These are phyloP conservation scores for Coleophora deauratella DNA, from an alignment of 2,888 invertebrate species.

Conservation along the genomic window DNA sequence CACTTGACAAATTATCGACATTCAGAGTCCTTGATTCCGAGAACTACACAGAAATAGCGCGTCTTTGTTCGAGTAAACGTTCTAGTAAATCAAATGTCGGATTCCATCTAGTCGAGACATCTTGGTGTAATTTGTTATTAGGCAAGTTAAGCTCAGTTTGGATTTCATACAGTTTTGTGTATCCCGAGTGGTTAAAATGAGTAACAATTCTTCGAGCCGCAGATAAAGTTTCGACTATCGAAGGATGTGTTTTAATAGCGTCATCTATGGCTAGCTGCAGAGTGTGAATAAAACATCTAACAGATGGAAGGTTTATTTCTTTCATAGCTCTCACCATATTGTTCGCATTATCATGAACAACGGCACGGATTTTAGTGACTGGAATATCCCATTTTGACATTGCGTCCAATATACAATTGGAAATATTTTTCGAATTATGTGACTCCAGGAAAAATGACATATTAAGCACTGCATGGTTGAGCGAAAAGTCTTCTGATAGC, in stretches of 20 bases:
- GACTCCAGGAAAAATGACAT: constrained; percentile 8
- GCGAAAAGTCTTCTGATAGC: constrained; percentile 6
- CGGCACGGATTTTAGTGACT: constrained; percentile 4
- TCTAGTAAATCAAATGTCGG: constrained; percentile 21
- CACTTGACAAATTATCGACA: constrained; percentile 4
- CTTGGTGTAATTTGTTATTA: constrained; percentile 23
- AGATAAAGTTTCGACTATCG: constrained; percentile 20
- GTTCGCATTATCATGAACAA: constrained; percentile 9
- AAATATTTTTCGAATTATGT: constrained; percentile 10
- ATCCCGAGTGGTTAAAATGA: constrained; percentile 25
- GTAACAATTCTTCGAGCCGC: constrained; percentile 25
- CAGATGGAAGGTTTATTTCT: constrained; percentile 7
- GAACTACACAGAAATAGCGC: constrained; percentile 19
- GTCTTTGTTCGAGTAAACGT: constrained; percentile 20
- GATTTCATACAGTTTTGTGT: constrained; percentile 14
- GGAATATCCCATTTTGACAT: neutral
- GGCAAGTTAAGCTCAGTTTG: constrained; percentile 25
- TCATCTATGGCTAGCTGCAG: neutral
- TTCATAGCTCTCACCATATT: constrained; percentile 10
- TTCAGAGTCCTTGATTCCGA: constrained; percentile 13
- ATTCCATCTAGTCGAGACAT: constrained; percentile 20
- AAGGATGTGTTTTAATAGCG: constrained; percentile 22
- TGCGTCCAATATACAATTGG: neutral
- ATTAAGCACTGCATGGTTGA: constrained; percentile 10
- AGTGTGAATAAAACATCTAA: constrained; percentile 12